Evolutionary conservation across 2,113 vertebrate genomes (phyloP).

Genomic region (Phyllostomus discolor): DNA sequence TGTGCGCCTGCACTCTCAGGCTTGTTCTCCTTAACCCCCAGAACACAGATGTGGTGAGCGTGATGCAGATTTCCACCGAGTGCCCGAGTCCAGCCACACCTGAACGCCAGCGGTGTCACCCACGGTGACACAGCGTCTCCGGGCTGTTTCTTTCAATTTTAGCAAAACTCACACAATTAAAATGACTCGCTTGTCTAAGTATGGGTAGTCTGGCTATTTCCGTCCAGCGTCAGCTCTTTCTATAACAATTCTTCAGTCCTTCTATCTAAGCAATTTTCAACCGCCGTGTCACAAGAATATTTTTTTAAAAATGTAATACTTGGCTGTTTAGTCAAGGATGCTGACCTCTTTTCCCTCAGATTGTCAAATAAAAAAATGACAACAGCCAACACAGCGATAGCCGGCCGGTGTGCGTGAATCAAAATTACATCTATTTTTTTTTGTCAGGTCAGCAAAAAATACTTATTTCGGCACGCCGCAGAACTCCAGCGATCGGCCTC

Average conservation of each 20-base stretch:
- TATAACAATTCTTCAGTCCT: neutral
- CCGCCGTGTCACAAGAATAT: neutral
- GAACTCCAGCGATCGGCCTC: neutral
- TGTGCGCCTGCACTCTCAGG: rapidly evolving
- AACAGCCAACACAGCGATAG: neutral
- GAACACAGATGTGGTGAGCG: rapidly evolving
- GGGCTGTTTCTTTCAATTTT: neutral
- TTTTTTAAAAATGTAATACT: neutral
- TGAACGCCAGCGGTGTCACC: rapidly evolving
- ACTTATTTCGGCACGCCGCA: rapidly evolving
- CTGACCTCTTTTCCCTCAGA: neutral
- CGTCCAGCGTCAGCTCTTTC: neutral
- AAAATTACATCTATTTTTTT: neutral
- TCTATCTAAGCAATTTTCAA: neutral
- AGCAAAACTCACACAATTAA: neutral
- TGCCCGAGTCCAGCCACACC: too few species aligned
- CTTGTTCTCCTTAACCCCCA: neutral
- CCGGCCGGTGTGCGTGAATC: neutral
- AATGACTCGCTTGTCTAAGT: neutral
- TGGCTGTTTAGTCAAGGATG: neutral
- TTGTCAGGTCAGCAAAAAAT: neutral
- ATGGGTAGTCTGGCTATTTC: too few species aligned
- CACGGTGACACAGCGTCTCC: neutral
- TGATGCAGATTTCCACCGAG: neutral
- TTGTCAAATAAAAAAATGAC: neutral